These are phyloP conservation scores for Pammene fasciana DNA, from an alignment of 2,888 invertebrate genomes.

Conservation along the genomic window DNA sequence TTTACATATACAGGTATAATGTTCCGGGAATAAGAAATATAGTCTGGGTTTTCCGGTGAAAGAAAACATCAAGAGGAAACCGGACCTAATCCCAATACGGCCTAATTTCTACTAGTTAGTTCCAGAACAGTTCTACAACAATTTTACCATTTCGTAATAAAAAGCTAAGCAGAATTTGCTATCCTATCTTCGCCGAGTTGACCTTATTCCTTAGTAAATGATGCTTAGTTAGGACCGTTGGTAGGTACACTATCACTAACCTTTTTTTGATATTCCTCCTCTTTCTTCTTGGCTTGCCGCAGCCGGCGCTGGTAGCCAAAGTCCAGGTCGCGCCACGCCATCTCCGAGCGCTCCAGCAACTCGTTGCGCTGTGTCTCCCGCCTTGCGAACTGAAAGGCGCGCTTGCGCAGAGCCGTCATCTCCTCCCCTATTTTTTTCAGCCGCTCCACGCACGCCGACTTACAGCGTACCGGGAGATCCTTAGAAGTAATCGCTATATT, in stretches of 20 bases:
- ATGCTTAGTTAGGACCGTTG: not conserved
- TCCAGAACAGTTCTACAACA: too few relatives aligned
- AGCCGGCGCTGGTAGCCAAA: constrained; percentile 66
- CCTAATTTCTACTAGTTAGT: too few relatives aligned
- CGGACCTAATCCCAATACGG: too few relatives aligned
- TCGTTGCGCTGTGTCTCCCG: constrained; percentile 68
- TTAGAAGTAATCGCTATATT: too few relatives aligned
- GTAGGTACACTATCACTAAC: constrained; percentile 46
- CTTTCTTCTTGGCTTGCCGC: constrained; percentile 61
- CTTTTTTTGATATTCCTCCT: constrained; percentile 62
- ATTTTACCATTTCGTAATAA: too few relatives aligned
- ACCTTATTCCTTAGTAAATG: too few relatives aligned
- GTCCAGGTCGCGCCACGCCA: constrained; percentile 74
- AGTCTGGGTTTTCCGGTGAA: too few relatives aligned
- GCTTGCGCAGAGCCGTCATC: constrained; percentile 58
- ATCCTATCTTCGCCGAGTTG: too few relatives aligned
- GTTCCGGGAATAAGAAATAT: too few relatives aligned
- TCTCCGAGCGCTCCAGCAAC: constrained; percentile 70
- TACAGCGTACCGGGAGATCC: constrained; percentile 60
- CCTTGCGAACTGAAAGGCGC: constrained; percentile 59
- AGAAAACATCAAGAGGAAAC: too few relatives aligned
- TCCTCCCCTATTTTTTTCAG: constrained; percentile 57
- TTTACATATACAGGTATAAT: too few relatives aligned
- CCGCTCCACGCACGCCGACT: constrained; percentile 56
- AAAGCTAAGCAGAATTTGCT: too few relatives aligned